Evolutionary conservation across 2,888 invertebrate genomes (phyloP).

Genomic region (Oxystoma pomonae): DNA sequence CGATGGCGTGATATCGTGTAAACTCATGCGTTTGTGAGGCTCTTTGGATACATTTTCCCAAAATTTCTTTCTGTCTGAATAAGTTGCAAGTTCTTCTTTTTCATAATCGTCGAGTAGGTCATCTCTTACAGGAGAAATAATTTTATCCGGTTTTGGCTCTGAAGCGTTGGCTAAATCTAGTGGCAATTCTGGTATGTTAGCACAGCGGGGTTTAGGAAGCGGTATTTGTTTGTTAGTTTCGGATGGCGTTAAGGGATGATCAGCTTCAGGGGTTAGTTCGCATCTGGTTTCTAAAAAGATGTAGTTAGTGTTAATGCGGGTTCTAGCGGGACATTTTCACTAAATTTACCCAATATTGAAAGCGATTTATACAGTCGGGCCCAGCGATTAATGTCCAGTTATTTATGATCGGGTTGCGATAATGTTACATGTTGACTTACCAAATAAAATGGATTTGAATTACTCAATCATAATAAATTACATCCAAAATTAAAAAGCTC

Average conservation of each 20-base stretch:
- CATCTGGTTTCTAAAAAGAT: slow-evolving; percentile 48
- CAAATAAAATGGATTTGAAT: background rate
- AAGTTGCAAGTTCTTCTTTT: slow-evolving; percentile 42
- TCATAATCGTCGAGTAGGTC: slow-evolving; percentile 36
- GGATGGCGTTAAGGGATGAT: slow-evolving; percentile 39
- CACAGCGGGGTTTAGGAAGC: slow-evolving; percentile 51
- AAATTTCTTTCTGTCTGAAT: slow-evolving; percentile 50
- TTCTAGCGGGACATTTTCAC: slow-evolving; percentile 39
- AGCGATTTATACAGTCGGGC: background rate
- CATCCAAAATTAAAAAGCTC: background rate
- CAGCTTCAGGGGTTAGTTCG: slow-evolving; percentile 41
- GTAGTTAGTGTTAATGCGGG: slow-evolving; percentile 36
- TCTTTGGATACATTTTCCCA: slow-evolving; percentile 49
- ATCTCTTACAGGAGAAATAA: slow-evolving; percentile 39
- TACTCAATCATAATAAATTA: background rate
- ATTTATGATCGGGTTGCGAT: background rate
- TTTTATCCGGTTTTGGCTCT: slow-evolving; percentile 32
- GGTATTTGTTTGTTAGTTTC: slow-evolving; percentile 44
- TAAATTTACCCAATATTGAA: slow-evolving; percentile 10
- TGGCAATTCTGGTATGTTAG: slow-evolving; percentile 34
- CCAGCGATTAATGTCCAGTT: background rate
- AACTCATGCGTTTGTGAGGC: slow-evolving; percentile 39
- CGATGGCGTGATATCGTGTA: slow-evolving; percentile 33
- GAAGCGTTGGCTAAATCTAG: slow-evolving; percentile 27
- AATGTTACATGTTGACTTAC: background rate